Evolutionary conservation across 2,797 vertebrate species (phyloP), one percentile per base, ranked within the genome.

Genomic region (Pyrocephalus nanus): DNA sequence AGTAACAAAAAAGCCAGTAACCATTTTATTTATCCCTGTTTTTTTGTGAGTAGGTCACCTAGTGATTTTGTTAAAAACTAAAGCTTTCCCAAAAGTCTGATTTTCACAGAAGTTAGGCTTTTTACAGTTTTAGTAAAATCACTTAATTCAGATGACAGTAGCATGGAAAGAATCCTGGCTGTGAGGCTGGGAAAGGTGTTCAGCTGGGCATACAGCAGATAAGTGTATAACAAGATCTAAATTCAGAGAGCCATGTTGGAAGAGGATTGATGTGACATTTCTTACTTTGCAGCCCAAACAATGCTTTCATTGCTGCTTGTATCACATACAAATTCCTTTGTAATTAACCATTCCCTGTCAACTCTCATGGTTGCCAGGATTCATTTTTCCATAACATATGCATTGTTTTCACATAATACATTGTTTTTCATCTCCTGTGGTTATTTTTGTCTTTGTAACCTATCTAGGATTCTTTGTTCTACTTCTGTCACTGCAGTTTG

Each of bases 401-500:
- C 4, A 17, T 51, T 86, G 16, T 74, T 94, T 92, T 90, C 79
- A 62, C 32, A 23, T 43, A 65, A 88, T 88, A 50, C 9, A 4
- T 34, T 80, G 36, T 23, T 93, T 94, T 79, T 85, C 62, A 73
- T 94, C 48, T 94, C 65, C 36, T 30, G 32, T 65, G 45, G 32
- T 81, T 93, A 51, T 86, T 92, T 95, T 58, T 75, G 53, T 78
- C 51, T 90, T 75, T 71, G 25, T 77, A 90, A 77, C 51, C 25
- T 67, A 22, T 60, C 23, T 90, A 47, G 45, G 29, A 53, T 92
- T 80, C 69, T 88, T 92, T 83, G 42, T 38, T 92, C 34, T 61
- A 19, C 36, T 76, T 92, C 54, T 77, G 42, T 81, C 61, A 30
- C 55, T 64, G 45, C 40, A 77, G 53, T 88, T 92, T 38, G 29